Evolutionary conservation across 2,888 invertebrate species (phyloP).

Genomic region (Ethmia dodecea): DNA sequence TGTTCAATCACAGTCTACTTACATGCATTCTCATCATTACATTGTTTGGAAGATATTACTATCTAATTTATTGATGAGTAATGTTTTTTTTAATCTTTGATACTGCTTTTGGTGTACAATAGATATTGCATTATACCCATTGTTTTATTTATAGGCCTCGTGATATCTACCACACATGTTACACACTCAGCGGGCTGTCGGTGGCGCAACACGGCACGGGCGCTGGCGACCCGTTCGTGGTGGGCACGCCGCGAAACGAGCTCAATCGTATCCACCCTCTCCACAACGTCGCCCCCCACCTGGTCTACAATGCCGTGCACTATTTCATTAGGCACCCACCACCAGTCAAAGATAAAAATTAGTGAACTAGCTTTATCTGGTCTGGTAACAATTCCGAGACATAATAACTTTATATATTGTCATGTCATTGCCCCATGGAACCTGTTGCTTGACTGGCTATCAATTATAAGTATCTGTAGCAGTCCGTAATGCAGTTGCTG

Average conservation of each 20-base stretch:
- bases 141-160: slow-evolving; percentile 77
- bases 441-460: too few species aligned
- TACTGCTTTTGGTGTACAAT: too few species aligned
- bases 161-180: slow-evolving; percentile 98
- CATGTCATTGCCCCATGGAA: slow-evolving; percentile 23
- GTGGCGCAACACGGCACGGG: slow-evolving; percentile 88
- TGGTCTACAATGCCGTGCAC: slow-evolving; percentile 68
- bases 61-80: too few species aligned
- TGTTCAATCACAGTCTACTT: too few species aligned
- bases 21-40: too few species aligned
- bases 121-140: too few species aligned
- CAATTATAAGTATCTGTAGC: too few species aligned
- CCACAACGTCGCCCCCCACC: slow-evolving; percentile 87
- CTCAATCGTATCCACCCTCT: slow-evolving; percentile 87
- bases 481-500: too few species aligned
- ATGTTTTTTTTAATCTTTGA: too few species aligned
- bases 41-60: too few species aligned
- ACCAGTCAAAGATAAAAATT: slow-evolving; percentile 61
- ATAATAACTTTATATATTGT: too few species aligned
- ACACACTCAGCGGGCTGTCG: slow-evolving; percentile 95
- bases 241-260: slow-evolving; percentile 84
- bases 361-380: slow-evolving; percentile 17
- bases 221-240: slow-evolving; percentile 67
- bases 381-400: too few species aligned
- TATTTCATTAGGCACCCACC: slow-evolving; percentile 68